phyloP scores from a whole-genome alignment of 2,888 invertebrate genomes.

The Morpho achilles region DNA sequence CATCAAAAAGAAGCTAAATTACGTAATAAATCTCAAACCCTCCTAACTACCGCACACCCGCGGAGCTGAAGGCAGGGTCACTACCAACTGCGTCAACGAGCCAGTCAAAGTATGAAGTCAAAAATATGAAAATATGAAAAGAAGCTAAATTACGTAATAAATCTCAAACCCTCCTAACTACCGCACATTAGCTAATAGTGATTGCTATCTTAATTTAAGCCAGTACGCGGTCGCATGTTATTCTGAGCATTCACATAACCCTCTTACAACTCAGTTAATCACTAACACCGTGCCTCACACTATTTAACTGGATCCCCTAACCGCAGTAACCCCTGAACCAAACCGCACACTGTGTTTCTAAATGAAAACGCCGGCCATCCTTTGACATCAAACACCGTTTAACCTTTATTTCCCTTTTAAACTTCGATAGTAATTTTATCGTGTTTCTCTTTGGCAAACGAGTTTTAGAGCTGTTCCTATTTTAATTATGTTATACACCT shows the following conservation, averaged over 20 bases:
- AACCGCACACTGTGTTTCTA: slow-evolving; percentile 23
- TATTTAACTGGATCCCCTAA: slow-evolving; percentile 21
- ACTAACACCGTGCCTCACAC: slow-evolving; percentile 16
- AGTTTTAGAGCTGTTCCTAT: slow-evolving; percentile 15
- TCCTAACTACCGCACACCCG: not conserved
- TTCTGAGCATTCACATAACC: slow-evolving; percentile 11
- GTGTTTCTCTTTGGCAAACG: slow-evolving; percentile 17
- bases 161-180: not conserved
- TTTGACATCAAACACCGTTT: slow-evolving; percentile 23
- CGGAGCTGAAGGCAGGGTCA: no score
- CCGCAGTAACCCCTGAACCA: slow-evolving; percentile 15
- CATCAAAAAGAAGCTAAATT: no score
- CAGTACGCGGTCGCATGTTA: slow-evolving; percentile 5
- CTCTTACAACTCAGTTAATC: slow-evolving; percentile 21
- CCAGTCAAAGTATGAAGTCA: no score
- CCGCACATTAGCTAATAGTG: not conserved
- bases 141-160: not conserved
- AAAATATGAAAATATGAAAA: no score
- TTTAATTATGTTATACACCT: slow-evolving; percentile 1
- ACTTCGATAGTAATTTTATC: slow-evolving; percentile 22
- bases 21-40: not conserved
- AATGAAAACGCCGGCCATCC: slow-evolving; percentile 18
- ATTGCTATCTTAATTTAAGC: slow-evolving; percentile 5
- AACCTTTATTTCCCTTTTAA: slow-evolving; percentile 18
- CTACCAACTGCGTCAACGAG: no score